Evolutionary conservation across 2,888 invertebrate genomes (phyloP), one percentile per base, ranked within the genome.

Genomic region (Pollenia labialis): DNA sequence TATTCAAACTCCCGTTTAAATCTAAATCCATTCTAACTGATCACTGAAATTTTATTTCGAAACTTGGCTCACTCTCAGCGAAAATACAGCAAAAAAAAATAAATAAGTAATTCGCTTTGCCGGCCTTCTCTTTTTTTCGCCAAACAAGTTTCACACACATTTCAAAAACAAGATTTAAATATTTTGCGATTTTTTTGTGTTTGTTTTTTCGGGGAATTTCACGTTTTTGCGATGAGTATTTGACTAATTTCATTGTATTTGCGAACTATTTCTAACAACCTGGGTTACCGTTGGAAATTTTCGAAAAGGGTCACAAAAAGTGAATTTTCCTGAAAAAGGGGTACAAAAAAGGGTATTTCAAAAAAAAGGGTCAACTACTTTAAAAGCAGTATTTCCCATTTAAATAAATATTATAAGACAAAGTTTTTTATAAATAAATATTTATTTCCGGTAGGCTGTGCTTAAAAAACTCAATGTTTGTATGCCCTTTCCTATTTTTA

Each of bases 1-100:
- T 87, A 85, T 89, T 90, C 90, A 90, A 92, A 89, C 88, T 90
- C 89, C 89, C 88, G 90, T 88, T 90, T 91, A 91, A 91, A 91
- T 93, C 91, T 92, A 91, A 93, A 90, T 91, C 88, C 89, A 90
- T 90, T 91, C 91, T 91, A 90, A 91, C 87, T 89, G 90, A 90
- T 89, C 89, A 90, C 89, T 90, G 90, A 91, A 90, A 90, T 92
- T 92, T 91, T 92, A 92, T 92, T 90, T 88, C 86, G 83, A 89
- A 90, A 85, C 87, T 72, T 52, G 52, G n/a, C 32, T 69, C 54
- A 54, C 60, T 79, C 66, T 74, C 66, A 42, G 46, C 2, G 18
- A 66, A 77, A 68, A 16, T 23, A 32, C 18, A 56, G 11, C 54
- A 54, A 18, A 18, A 42, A 48, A 32, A 23, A 23, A 23, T 2